Percentiles rank a stretch among this genome's conserved stretches.
These are phyloP conservation scores for Oxyruncus cristatus DNA, from an alignment of 2,113 vertebrate species.

Conservation along the genomic window DNA sequence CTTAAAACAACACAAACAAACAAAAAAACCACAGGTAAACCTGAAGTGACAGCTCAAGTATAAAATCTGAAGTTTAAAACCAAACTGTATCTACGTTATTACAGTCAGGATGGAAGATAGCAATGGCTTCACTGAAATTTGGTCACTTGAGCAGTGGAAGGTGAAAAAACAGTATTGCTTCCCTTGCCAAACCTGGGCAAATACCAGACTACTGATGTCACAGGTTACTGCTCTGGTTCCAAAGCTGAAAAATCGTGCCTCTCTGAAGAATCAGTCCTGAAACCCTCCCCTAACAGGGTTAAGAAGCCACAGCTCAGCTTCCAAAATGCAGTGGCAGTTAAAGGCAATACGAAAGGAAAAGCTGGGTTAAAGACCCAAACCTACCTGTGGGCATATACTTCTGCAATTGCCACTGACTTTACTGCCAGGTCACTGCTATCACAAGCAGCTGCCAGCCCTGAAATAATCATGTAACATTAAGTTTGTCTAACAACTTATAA, in stretches of 20 bases:
- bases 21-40: not conserved
- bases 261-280: not conserved
- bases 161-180: not conserved
- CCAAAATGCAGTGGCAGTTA: not conserved
- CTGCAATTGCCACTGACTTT: not conserved
- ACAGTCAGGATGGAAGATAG: not conserved
- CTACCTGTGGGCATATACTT: not conserved
- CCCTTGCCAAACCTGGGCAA: not conserved
- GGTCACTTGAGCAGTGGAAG: not conserved
- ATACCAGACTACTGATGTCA: not conserved
- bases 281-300: not conserved
- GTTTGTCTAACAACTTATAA: not conserved
- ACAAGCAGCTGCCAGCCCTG: not conserved
- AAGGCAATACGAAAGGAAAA: not conserved
- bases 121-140: not conserved
- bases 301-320: not conserved
- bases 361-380: not conserved
- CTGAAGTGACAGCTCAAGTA: not conserved
- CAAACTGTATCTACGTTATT: not conserved
- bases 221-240: not conserved
- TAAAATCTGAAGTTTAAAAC: not conserved
- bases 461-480: not conserved
- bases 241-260: not conserved
- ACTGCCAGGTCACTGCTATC: not conserved
- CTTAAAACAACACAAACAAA: not conserved